Base-by-base conservation (phyloP, 53 echinoderm and acorn worm genomes). In the Actinopyga echinites region DNA sequence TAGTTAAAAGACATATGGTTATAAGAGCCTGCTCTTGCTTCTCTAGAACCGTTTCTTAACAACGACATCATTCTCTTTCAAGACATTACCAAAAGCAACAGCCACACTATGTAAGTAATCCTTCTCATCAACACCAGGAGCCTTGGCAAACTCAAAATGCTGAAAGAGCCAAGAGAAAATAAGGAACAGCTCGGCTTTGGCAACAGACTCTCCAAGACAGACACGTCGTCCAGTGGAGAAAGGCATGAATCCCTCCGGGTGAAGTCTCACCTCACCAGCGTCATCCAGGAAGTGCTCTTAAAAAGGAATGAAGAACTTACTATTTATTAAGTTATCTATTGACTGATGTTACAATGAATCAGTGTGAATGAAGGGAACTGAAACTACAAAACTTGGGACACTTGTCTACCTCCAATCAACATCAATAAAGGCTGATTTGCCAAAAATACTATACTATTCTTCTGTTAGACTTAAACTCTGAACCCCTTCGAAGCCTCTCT, bases 161-260 rank as follows among this genome's bases (percentile, higher is more conserved):
- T 89, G 69, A n/a, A 92, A 89, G 13, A 92, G 69, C 86, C 89
- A 89, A 5, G 63, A 32, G 40, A 89, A 89, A 19, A 92, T 67
- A 2, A 92, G 86, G 23, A 92, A 92, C 29, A 89, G 30, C 65
- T 92, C 86, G 22, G 89, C 89, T 64, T 89, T 89, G 21, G 92
- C 92, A 44, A 91, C 60, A 11, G 85, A 75, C 49, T 92, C 89
- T 3, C 92, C 92, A 54, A 92, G 63, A 60, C 92, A 92, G 43
- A 82, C 82, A 30, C 92, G 82, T 29, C 87, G 69, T n/a, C 92
- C 92, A 19, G 83, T 37, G 34, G 86, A 79, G 30, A 89, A 92
- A 2, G 92, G 92, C 17, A 92, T 29, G 56, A 85, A 86, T 28
- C 92, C 89, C 31, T 80, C 84, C 0, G 92, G 92, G 8, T 87